Base-by-base conservation (phyloP, 2,888 invertebrate genomes). In the Dendrolimus pini region DNA sequence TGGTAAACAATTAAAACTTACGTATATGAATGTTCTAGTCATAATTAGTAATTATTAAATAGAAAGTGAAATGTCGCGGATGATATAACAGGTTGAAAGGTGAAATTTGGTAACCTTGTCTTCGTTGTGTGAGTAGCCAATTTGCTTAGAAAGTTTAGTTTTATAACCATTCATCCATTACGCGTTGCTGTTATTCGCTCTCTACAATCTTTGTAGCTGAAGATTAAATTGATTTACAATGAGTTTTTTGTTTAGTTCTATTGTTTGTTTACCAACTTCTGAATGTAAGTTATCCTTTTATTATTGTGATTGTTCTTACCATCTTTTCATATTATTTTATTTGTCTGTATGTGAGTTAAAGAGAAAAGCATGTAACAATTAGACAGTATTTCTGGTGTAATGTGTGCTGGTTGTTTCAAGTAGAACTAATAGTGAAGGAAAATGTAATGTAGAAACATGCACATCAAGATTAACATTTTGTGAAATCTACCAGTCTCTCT, bases 21-120 rank as follows among this genome's bases (percentile, higher is more conserved):
- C 47, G 9, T 47, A 10, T 47, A 47, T 10, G 6, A 47, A 9
- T 10, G 9, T 47, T 47, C 10, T 9, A 9, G 12, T 47, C 47
- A 10, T 1, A 55, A 53, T 55, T 41, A 30, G 10, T 54, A 52
- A 54, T 57, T 60, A 47, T 47, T 8, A 65, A 55, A 63, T 77
- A 78, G 83, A 89, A 89, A 88, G 88, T 81, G 76, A 80, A 77
- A 75, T 71, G 66, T 65, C 63, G 63, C 64, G 63, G 71, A 69
- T 85, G 83, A 82, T 81, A 79, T 86, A 85, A 87, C 63, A 72
- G 77, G 79, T 85, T 82, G 82, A 85, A 80, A 88, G 83, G 86
- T 87, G 85, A 87, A 85, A 88, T 78, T 75, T 74, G 70, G 66
- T 67, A 74, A 78, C 77, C 77, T 80, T 79, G 75, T 70, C 73